phyloP scores from a whole-genome alignment of 1,140 invertebrate species.

The Brachystomella parvula region DNA sequence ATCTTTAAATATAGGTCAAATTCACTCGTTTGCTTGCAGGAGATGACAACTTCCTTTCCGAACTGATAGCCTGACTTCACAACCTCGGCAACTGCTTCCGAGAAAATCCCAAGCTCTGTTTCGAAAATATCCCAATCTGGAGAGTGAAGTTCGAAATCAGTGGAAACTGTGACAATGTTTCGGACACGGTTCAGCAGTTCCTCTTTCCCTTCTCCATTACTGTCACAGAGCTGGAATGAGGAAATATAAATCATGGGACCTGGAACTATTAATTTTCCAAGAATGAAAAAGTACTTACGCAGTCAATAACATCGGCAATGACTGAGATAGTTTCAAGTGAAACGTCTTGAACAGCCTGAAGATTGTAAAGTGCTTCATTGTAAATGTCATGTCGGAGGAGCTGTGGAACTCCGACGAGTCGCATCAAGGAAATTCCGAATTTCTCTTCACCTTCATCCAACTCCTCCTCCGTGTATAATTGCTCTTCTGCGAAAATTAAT shows the following conservation, averaged over 20 bases:
- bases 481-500: background rate
- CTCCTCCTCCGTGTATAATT: background rate
- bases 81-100: background rate
- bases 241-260: background rate
- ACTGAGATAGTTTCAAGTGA: constrained; percentile 16
- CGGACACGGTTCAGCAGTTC: background rate
- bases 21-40: constrained; percentile 3
- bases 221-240: background rate
- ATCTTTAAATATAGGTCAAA: too few relatives aligned
- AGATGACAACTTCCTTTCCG: background rate
- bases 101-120: constrained; percentile 5
- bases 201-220: background rate
- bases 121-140: constrained; percentile 16
- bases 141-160: constrained; percentile 13
- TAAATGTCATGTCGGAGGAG: constrained; percentile 17
- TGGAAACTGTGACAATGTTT: constrained; percentile 3
- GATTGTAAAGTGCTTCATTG: constrained; percentile 14
- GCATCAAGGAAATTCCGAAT: constrained; percentile 25
- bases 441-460: constrained; percentile 13
- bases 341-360: constrained; percentile 14
- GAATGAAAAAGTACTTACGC: constrained; percentile 13
- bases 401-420: constrained; percentile 20
- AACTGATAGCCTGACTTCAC: background rate
- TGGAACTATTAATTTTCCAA: background rate
- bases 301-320: constrained; percentile 3